Conservation (phyloP, 2,113 vertebrate species). For the Alligator sinensis region DNA sequence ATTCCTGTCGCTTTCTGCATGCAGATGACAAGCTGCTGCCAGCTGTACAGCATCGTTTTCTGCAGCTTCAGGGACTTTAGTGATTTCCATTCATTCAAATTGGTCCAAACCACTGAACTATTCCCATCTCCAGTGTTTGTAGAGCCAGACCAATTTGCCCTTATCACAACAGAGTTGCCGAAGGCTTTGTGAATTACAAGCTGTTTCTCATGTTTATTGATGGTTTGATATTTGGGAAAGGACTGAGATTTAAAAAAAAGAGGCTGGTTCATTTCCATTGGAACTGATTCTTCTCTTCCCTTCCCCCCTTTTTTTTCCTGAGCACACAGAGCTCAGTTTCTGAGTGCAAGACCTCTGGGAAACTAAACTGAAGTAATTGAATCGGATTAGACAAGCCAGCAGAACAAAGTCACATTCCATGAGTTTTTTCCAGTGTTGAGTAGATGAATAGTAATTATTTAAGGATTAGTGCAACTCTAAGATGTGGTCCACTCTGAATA, state of each 20-base stretch:
- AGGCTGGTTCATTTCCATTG: slow-evolving; percentile 57
- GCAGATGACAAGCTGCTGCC: slow-evolving; percentile 68
- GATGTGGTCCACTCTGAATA: slow-evolving; percentile 82
- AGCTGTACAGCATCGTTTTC: slow-evolving; percentile 52
- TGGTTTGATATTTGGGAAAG: slow-evolving; percentile 75
- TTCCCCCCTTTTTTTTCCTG: not conserved
- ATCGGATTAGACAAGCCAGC: slow-evolving; percentile 81
- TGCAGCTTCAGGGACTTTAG: slow-evolving; percentile 62
- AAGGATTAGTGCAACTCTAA: slow-evolving; percentile 81
- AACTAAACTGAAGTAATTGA: slow-evolving; percentile 78
- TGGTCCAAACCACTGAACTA: slow-evolving; percentile 73
- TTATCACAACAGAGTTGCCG: slow-evolving; percentile 64
- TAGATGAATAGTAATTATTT: slow-evolving; percentile 83
- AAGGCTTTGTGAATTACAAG: slow-evolving; percentile 75
- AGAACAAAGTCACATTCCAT: slow-evolving; percentile 81
- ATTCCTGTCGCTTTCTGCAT: slow-evolving; percentile 48
- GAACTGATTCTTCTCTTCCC: slow-evolving; percentile 42
- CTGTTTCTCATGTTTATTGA: slow-evolving; percentile 81
- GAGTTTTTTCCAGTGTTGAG: slow-evolving; percentile 75
- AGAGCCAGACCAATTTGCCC: slow-evolving; percentile 69
- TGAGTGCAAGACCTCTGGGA: slow-evolving; percentile 76
- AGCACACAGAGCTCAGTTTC: slow-evolving; percentile 67
- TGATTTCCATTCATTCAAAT: slow-evolving; percentile 68
- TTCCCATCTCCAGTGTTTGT: slow-evolving; percentile 60
- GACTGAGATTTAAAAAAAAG: slow-evolving; percentile 54